Evolutionary conservation across 2,888 invertebrate genomes (phyloP), one percentile per base, ranked within the genome.

Genomic region (Labia minor): DNA sequence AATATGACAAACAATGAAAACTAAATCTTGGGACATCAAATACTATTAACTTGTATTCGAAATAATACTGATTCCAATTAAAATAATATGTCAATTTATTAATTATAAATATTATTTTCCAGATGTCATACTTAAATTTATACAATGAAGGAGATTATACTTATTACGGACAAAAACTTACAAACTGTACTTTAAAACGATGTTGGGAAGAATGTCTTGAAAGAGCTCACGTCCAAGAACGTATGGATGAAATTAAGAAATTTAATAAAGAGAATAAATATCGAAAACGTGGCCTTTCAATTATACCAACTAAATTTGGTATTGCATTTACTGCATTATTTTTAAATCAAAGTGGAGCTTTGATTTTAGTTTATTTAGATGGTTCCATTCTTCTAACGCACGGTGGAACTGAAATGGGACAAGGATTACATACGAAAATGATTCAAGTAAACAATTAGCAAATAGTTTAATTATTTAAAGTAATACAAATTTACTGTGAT

Each of bases 401-500:
- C 75, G 94, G 93, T 33, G 96, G 95, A n/a, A 89, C 90, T 8
- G 97, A 97, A 82, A 96, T 97, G 89, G 97, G 97, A 0, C 97
- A 97, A 80, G 97, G 97, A 1, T 80, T 98, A 2, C 91, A 95
- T 75, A 97, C 93, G 0, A 97, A 97, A 81, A 93, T 95, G 89
- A 87, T 93, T 66, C 95, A 96, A 83, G 79, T 82, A 68, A 65
- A 11, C n/a, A n/a, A n/a, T n/a, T n/a, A n/a, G n/a, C n/a, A n/a
- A n/a, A n/a, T n/a, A n/a, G 10, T 64, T 64, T 64, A 16, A 21
- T 1, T 3, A 1, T 2, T 64, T 14, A 11, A 6, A 64, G 18
- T 14, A 64, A 16, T 68, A 21, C 19, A 21, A 16, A 66, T 19
- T 10, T 64, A 37, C 61, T 16, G 61, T n/a, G n/a, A n/a, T n/a